Base-by-base conservation (phyloP, 2,797 vertebrate genomes). In the Notolepis coatsorum region DNA sequence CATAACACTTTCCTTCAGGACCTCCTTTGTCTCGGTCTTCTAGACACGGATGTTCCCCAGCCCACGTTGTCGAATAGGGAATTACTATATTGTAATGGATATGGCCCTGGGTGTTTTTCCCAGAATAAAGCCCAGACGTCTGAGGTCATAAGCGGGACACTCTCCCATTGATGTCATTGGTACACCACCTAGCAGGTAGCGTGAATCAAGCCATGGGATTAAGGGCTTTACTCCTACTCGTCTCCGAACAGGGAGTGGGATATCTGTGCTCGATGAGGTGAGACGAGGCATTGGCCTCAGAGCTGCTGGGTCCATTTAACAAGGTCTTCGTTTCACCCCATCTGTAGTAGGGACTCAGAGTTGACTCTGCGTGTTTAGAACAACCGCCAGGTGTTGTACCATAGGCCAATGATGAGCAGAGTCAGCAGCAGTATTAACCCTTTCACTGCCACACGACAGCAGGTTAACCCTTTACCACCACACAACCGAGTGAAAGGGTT, bases 141-240 rank as follows among this genome's bases (percentile, higher is more conserved):
- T 65, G 58, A n/a, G 31, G 39, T 46, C 30, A 60, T 61, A 50
- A 79, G 70, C 42, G 57, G 77, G 68, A 80, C 80, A 69, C 75
- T 65, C 66, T 79, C 80, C 69, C 68, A 60, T 62, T 57, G 75
- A 82, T 87, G 79, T 72, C 84, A 82, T 86, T 88, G 87, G 74
- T 80, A 88, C 83, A 90, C 75, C 83, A 90, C 75, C 84, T 77
- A 71, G 84, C 85, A 77, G 81, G 88, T 82, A 78, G 81, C 68
- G 58, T 73, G 85, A 83, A 86, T 86, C 82, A 82, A 83, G 76
- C 71, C 27, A 15, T n/a, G 49, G 82, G 82, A 90, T 90, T 90
- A 89, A 84, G 75, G 81, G 84, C 84, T 90, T 91, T 87, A 77
- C 67, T 80, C 63, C 42, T 68, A 61, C 80, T 84, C 72, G 73